Base-by-base conservation (phyloP, 2,888 invertebrate genomes). In the Heliconius erato region DNA sequence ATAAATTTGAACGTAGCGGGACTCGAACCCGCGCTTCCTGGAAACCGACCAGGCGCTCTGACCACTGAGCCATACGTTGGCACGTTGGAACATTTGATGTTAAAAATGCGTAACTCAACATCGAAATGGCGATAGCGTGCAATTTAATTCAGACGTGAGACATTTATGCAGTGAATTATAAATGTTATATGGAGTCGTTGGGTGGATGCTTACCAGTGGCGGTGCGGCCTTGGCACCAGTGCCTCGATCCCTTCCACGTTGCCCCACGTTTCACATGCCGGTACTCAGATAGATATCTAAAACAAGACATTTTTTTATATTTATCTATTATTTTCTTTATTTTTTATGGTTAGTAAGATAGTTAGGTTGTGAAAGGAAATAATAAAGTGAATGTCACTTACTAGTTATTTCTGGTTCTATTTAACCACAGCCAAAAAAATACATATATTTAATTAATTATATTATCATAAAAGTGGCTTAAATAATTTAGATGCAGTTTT, bases 201-300 rank as follows among this genome's bases (percentile, higher is more conserved):
- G 40, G 32, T 74, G 49, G 44, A 16, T 65, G 83, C 84, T 86
- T 89, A 96, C 96, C 95, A 6, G 98, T 97, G 19, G 99, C 98
- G 65, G 97, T 97, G 65, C 98, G 97, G 12, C 98, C 97, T 88
- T 97, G 96, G 89, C 97, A 98, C 97, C 97, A 97, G 90, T 97
- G 97, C 0, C 97, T 94, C 26, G 97, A 97, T 65, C 98, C 98
- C 92, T 98, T 98, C 99, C 99, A 99, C 67, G 99, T 99, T 83
- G 99, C 99, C 63, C 99, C 99, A 49, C 99, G 97, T 91, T 98
- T 98, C 76, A 99, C 99, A 94, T 99, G 99, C 71, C 99, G 97
- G 94, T 98, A 99, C 94, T 99, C 99, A 82, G 99, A 99, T 89
- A 99, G 96, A 95, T 99, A 99, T 88, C 98, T 96, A 89, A 68